Evolutionary conservation across 1,140 invertebrate species (phyloP).

Genomic region (Drosophila truncata): DNA sequence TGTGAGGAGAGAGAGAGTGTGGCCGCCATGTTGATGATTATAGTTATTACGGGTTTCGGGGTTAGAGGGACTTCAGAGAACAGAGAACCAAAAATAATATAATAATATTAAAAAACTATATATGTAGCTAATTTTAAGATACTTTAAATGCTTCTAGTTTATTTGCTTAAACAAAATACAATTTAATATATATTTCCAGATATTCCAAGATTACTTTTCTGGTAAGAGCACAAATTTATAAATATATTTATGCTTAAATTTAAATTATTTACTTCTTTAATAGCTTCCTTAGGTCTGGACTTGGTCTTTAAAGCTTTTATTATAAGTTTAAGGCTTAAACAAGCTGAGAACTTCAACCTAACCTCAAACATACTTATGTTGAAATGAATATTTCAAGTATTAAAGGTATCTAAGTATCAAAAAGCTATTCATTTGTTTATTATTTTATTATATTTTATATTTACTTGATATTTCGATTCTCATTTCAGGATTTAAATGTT

Average conservation of each 20-base stretch:
- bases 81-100: neutral
- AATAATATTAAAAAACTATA: neutral
- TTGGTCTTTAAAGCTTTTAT: neutral
- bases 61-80: slow-evolving; percentile 50
- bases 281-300: too few species aligned
- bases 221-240: neutral
- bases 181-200: neutral
- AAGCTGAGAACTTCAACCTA: neutral
- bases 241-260: too few species aligned
- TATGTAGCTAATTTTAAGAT: neutral
- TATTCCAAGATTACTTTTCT: neutral
- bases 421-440: neutral
- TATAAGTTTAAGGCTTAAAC: neutral
- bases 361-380: too few species aligned
- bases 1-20: slow-evolving; percentile 20
- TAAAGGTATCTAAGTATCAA: neutral
- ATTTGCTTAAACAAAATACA: neutral
- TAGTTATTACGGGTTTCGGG: slow-evolving; percentile 69
- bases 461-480: neutral
- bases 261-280: too few species aligned
- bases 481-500: neutral
- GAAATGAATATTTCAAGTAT: neutral
- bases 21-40: slow-evolving; percentile 74
- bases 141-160: neutral
- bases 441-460: neutral